Conservation (phyloP, 2,113 vertebrate genomes). For the Scophthalmus maximus region DNA sequence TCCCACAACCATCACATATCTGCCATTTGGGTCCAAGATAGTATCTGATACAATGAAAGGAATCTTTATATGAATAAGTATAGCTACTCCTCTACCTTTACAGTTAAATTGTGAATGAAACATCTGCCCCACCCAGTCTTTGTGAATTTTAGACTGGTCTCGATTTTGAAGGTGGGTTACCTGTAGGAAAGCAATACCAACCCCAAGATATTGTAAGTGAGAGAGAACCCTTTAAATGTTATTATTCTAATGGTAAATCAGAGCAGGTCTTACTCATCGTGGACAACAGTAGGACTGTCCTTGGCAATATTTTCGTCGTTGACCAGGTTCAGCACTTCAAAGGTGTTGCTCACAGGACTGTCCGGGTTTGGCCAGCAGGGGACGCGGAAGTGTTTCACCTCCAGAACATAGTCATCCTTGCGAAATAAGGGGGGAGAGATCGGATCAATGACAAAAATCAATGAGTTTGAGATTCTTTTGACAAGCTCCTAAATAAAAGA, state of each 20-base stretch:
- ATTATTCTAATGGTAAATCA: not conserved
- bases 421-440: not conserved
- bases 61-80: not conserved
- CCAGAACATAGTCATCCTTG: conserved; percentile 94
- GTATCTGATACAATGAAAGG: not conserved
- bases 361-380: conserved; percentile 97
- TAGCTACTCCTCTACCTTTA: not conserved
- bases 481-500: too few species aligned
- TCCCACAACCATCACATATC: too few species aligned
- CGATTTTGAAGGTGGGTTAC: not conserved
- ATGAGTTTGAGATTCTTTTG: too few species aligned
- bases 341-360: conserved; percentile 92
- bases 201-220: not conserved
- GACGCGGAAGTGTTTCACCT: conserved; percentile 92
- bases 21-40: not conserved
- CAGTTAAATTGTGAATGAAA: not conserved
- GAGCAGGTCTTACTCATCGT: conserved; percentile 89
- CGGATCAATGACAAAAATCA: not conserved
- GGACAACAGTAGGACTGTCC: conserved; percentile 90
- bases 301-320: conserved; percentile 84
- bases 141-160: not conserved
- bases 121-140: not conserved
- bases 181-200: not conserved
- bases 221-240: too few species aligned
- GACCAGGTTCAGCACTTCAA: conserved; percentile 91